Conservation (phyloP, 1,140 invertebrate genomes). For the Sitobion miscanthi region DNA sequence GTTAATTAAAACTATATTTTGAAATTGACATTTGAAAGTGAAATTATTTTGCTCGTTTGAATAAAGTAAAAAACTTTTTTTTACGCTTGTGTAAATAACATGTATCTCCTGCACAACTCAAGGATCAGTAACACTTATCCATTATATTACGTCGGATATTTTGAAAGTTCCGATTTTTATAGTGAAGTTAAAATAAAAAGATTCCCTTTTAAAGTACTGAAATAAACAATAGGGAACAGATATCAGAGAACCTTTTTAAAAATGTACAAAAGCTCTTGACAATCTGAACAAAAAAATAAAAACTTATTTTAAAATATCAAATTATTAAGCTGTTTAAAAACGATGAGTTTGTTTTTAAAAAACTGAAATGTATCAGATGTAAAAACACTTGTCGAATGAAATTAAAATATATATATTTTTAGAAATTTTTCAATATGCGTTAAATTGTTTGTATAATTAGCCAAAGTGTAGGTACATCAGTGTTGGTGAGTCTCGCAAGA, state of each 20-base stretch:
- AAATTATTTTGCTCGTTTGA: background rate
- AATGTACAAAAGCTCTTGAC: background rate
- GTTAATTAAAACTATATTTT: background rate
- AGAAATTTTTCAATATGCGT: background rate
- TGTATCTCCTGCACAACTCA: background rate
- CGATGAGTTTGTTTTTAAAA: constrained; percentile 5
- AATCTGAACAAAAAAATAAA: background rate
- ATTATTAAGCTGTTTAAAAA: background rate
- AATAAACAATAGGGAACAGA: background rate
- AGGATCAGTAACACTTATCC: constrained; percentile 2
- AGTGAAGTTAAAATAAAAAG: constrained; percentile 23
- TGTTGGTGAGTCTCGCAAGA: background rate
- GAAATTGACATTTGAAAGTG: background rate
- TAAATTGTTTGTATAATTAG: background rate
- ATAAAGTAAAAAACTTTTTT: background rate
- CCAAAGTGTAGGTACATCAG: background rate
- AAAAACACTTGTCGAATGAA: background rate
- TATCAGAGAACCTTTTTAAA: constrained; percentile 13
- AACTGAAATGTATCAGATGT: background rate
- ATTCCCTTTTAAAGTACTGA: background rate
- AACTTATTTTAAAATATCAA: background rate
- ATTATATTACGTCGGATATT: background rate
- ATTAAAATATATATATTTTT: constrained; percentile 19
- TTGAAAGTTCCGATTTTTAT: background rate
- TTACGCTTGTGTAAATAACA: background rate